Percentiles rank a stretch among this genome's conserved stretches.
Evolutionary conservation across 1,140 invertebrate species (phyloP).

Genomic region (Drosophila azteca): DNA sequence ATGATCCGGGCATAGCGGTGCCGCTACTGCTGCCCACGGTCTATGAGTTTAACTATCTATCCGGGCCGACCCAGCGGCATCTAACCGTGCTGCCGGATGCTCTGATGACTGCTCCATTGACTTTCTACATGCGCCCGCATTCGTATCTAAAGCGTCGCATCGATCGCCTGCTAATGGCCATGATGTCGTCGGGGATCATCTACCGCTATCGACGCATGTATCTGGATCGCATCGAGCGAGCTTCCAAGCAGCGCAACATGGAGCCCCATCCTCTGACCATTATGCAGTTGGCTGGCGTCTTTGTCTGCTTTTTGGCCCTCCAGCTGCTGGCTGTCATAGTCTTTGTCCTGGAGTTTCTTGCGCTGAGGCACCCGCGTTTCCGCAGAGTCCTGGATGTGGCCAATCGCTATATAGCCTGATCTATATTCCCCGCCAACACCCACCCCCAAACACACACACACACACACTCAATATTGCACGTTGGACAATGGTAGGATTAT

Average conservation of each 20-base stretch:
- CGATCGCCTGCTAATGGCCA: constrained; percentile 58
- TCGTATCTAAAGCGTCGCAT: constrained; percentile 60
- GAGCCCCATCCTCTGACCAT: constrained; percentile 53
- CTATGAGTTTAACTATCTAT: constrained; percentile 36
- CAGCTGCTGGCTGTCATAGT: constrained; percentile 46
- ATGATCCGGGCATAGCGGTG: constrained; percentile 40
- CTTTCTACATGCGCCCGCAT: constrained; percentile 75
- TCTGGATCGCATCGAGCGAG: constrained; percentile 50
- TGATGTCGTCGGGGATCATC: constrained; percentile 67
- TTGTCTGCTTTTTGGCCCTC: constrained; percentile 28
- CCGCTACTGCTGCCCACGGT: constrained; percentile 52
- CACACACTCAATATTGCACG: neutral
- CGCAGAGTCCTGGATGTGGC: constrained; percentile 19
- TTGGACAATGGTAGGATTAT: too few species aligned
- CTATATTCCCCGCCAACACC: too few species aligned
- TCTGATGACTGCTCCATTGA: constrained; percentile 61
- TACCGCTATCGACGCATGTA: constrained; percentile 55
- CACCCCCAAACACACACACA: too few species aligned
- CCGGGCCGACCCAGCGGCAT: constrained; percentile 16
- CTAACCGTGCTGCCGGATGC: constrained; percentile 43
- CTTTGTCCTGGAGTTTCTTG: constrained; percentile 52
- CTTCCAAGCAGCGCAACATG: constrained; percentile 2
- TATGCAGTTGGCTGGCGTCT: constrained; percentile 56
- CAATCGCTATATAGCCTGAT: constrained; percentile 40
- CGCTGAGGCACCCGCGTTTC: constrained; percentile 1